Evolutionary conservation across 2,888 invertebrate species (phyloP).

Genomic region (Drosophila mercatorum): DNA sequence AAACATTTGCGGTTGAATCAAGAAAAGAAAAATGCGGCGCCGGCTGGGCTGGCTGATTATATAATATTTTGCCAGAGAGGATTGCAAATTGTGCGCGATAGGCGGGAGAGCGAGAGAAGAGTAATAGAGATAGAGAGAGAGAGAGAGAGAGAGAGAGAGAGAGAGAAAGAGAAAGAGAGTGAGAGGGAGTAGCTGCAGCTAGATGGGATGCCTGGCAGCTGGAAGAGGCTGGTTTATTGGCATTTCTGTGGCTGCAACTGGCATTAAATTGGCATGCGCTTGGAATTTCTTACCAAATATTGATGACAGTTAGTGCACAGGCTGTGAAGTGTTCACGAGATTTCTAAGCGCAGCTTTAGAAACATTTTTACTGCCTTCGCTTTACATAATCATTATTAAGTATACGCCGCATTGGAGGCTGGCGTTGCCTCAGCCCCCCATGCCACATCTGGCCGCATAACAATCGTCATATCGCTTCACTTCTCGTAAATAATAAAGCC

Average conservation of each 20-base stretch:
- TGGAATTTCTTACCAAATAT: constrained; percentile 74
- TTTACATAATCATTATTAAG: constrained; percentile 48
- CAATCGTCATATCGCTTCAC: constrained; percentile 39
- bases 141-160: background rate
- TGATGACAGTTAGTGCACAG: constrained; percentile 58
- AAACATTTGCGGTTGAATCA: constrained; percentile 60
- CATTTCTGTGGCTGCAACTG: constrained; percentile 43
- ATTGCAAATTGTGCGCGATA: constrained; percentile 31
- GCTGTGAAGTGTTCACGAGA: constrained; percentile 2
- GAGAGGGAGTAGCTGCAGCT: background rate
- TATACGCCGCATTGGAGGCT: constrained; percentile 38
- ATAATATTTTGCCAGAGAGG: constrained; percentile 59
- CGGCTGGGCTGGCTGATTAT: constrained; percentile 59
- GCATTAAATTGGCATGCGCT: constrained; percentile 54
- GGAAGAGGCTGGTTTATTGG: constrained; percentile 22
- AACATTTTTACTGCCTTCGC: constrained; percentile 10
- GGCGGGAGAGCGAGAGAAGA: background rate
- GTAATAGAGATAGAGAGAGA: background rate
- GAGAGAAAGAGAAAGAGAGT: background rate
- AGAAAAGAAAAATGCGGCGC: constrained; percentile 58
- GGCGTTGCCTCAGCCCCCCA: constrained; percentile 13
- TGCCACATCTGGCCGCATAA: constrained; percentile 13
- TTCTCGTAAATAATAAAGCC: constrained; percentile 34
- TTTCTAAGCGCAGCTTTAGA: constrained; percentile 37
- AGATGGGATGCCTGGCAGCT: background rate